These are phyloP conservation scores for Amia ocellicauda DNA, from an alignment of 2,113 vertebrate species.

Conservation along the genomic window DNA sequence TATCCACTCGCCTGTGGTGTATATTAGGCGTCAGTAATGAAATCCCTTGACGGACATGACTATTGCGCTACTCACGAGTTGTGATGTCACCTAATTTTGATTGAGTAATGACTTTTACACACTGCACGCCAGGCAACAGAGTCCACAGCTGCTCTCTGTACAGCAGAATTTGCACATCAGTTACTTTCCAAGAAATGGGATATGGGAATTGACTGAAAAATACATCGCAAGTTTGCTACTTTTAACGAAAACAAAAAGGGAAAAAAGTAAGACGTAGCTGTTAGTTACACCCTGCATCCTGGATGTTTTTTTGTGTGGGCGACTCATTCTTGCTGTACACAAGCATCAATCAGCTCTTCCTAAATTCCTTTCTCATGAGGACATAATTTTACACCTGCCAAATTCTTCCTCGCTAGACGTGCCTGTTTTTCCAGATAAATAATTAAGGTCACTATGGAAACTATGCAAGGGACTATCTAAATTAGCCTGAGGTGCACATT, in stretches of 20 bases:
- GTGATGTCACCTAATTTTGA: slow-evolving; percentile 29
- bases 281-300: not conserved
- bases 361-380: slow-evolving; percentile 34
- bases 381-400: slow-evolving; percentile 42
- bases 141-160: not conserved
- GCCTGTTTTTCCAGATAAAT: slow-evolving; percentile 43
- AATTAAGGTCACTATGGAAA: slow-evolving; percentile 40
- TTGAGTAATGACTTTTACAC: not conserved
- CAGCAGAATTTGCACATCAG: not conserved
- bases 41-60: slow-evolving; percentile 24
- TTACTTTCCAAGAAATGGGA: not conserved
- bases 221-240: not conserved
- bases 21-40: slow-evolving; percentile 28
- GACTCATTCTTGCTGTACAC: slow-evolving; percentile 24
- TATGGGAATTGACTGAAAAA: not conserved
- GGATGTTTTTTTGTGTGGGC: not conserved
- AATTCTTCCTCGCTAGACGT: slow-evolving; percentile 41
- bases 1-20: slow-evolving; percentile 25
- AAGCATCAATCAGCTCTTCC: slow-evolving; percentile 30
- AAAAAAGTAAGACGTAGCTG: not conserved
- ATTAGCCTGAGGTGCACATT: slow-evolving; percentile 45
- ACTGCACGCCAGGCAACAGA: not conserved
- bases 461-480: slow-evolving; percentile 48
- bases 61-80: slow-evolving; percentile 12
- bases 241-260: no score